Conservation (phyloP, 2,888 invertebrate genomes). For the Hypselothyrea guttata region DNA sequence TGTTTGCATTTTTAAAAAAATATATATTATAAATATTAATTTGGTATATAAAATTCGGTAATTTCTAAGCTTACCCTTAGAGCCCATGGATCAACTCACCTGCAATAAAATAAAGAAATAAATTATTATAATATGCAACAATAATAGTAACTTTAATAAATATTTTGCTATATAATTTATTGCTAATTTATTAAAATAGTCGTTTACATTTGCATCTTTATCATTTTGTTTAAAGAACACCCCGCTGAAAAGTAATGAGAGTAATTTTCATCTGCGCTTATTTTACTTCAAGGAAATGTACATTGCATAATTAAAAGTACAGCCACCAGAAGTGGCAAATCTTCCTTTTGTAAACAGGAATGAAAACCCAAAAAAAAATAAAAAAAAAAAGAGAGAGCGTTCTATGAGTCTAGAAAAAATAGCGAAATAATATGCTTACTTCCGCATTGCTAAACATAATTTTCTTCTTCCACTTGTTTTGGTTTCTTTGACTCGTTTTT, state of each 20-base stretch:
- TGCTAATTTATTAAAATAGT: no score
- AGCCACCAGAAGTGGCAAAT: slow-evolving; percentile 11
- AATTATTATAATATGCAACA: no score
- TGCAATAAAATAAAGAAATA: slow-evolving; percentile 16
- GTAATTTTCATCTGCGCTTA: slow-evolving; percentile 43
- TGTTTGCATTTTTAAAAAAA: no score
- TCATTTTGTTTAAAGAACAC: slow-evolving; percentile 1
- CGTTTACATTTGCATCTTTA: no score
- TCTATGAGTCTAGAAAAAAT: slow-evolving; percentile 33
- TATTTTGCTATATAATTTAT: no score
- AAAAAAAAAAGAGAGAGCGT: not conserved
- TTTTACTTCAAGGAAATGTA: slow-evolving; percentile 54
- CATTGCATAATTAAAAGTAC: slow-evolving; percentile 59
- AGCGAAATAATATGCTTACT: slow-evolving; percentile 62
- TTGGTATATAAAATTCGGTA: no score
- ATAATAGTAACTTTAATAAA: no score
- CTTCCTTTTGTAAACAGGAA: not conserved
- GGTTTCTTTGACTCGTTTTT: slow-evolving; percentile 11
- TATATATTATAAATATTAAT: no score
- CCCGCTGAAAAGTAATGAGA: slow-evolving; percentile 22
- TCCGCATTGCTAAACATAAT: slow-evolving; percentile 63
- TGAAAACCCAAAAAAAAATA: not conserved
- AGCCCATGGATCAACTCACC: slow-evolving; percentile 16
- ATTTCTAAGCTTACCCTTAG: not conserved
- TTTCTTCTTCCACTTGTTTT: slow-evolving; percentile 26